These are phyloP conservation scores for Scartelaos histophorus DNA, from an alignment of 2,113 vertebrate genomes.

Conservation along the genomic window DNA sequence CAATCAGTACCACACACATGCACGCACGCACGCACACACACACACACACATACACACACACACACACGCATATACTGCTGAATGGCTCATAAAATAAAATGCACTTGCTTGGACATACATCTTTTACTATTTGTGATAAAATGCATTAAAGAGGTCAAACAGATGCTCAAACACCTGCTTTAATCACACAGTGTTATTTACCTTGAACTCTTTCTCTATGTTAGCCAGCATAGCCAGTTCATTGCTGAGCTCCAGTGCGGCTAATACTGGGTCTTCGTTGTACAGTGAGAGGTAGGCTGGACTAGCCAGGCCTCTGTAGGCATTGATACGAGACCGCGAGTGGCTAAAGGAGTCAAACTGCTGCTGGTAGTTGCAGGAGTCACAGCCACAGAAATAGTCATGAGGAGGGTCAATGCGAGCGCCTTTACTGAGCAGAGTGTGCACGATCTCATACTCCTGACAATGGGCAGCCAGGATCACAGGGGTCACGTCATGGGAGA, in stretches of 20 bases:
- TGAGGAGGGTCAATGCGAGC: slow-evolving; percentile 92
- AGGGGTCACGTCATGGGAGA: slow-evolving; percentile 95
- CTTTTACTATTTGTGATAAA: no score
- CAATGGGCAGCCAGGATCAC: slow-evolving; percentile 95
- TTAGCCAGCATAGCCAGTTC: slow-evolving; percentile 93
- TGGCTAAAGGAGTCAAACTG: slow-evolving; percentile 98
- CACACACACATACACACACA: no score
- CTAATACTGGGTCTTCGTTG: slow-evolving; percentile 94
- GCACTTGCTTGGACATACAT: no score
- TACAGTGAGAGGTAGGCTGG: slow-evolving; percentile 94
- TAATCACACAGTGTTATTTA: slow-evolving; percentile 48
- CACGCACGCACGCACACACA: no score
- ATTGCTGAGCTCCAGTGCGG: slow-evolving; percentile 95
- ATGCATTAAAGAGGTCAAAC: neutral
- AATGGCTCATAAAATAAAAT: no score
- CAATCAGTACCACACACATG: no score
- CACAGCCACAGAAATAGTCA: slow-evolving; percentile 96
- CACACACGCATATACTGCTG: no score
- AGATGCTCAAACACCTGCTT: neutral
- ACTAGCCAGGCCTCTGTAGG: slow-evolving; percentile 95
- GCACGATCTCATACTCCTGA: slow-evolving; percentile 96
- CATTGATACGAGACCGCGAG: slow-evolving; percentile 94
- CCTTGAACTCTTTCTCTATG: slow-evolving; percentile 99
- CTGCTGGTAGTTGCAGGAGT: slow-evolving; percentile 93
- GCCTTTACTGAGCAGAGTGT: slow-evolving; percentile 90